Conservation (phyloP, 2,797 vertebrate genomes). For the Peromyscus attwateri region DNA sequence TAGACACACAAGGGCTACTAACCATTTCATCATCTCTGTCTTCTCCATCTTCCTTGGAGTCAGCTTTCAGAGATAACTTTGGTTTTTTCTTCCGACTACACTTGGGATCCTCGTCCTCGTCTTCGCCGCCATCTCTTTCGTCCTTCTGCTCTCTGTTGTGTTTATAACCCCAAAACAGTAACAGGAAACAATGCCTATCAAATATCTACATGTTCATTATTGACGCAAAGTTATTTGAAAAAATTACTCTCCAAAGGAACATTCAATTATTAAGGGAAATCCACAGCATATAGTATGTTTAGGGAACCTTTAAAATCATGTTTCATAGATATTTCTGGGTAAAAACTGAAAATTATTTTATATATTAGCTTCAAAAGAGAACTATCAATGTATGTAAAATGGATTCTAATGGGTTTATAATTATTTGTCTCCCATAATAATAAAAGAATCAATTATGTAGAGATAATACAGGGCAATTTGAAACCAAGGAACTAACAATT, state of each 20-base stretch:
- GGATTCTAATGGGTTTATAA: constrained; percentile 73
- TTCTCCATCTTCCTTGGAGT: constrained; percentile 87
- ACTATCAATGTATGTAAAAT: constrained; percentile 54
- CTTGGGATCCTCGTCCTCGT: constrained; percentile 88
- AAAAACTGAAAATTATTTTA: constrained; percentile 71
- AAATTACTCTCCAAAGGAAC: constrained; percentile 39
- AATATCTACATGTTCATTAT: constrained; percentile 64
- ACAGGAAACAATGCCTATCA: constrained; percentile 76
- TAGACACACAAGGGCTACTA: constrained; percentile 69
- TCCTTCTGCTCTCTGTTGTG: constrained; percentile 88
- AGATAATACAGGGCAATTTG: constrained; percentile 68
- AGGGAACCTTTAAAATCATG: constrained; percentile 66
- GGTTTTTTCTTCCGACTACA: constrained; percentile 89
- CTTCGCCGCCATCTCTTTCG: constrained; percentile 86
- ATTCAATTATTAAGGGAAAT: constrained; percentile 40
- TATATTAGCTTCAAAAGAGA: constrained; percentile 60
- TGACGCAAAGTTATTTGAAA: constrained; percentile 40
- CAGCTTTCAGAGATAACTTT: constrained; percentile 87
- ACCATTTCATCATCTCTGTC: constrained; percentile 89
- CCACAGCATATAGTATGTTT: not conserved
- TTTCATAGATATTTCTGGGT: constrained; percentile 55
- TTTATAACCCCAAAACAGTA: constrained; percentile 79
- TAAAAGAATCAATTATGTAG: constrained; percentile 67
- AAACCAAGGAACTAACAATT: constrained; percentile 71
- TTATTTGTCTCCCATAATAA: constrained; percentile 60